Evolutionary conservation across 2,888 invertebrate species (phyloP).

Genomic region (Beris morrisii): DNA sequence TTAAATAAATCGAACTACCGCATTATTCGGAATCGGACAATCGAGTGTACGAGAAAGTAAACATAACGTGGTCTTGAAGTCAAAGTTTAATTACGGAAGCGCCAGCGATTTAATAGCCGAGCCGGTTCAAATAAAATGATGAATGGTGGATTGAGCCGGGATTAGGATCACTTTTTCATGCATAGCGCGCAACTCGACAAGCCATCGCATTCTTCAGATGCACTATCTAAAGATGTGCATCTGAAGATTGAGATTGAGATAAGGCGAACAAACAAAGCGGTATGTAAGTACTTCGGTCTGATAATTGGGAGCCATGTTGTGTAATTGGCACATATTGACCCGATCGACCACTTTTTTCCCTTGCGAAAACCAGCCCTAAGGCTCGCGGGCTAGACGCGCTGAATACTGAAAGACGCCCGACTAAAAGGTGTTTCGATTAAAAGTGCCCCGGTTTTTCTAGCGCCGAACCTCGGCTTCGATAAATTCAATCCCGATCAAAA

Average conservation of each 20-base stretch:
- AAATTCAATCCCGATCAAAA: constrained; percentile 23
- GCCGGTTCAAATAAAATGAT: constrained; percentile 16
- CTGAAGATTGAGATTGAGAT: constrained; percentile 10
- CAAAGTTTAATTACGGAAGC: constrained; percentile 2
- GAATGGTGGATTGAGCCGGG: neutral
- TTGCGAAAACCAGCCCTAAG: constrained; percentile 8
- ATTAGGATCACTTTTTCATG: neutral
- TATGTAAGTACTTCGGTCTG: neutral
- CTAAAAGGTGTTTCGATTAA: constrained; percentile 25
- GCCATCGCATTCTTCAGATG: neutral
- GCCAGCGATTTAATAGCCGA: constrained; percentile 6
- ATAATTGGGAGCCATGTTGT: constrained; percentile 23
- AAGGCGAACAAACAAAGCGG: constrained; percentile 14
- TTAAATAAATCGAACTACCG: no score
- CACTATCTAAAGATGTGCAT: constrained; percentile 1
- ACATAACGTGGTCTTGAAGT: neutral
- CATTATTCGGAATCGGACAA: no score
- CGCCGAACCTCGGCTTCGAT: constrained; percentile 2
- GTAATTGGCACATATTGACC: constrained; percentile 24
- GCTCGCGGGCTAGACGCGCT: neutral
- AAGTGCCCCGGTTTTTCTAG: constrained; percentile 1
- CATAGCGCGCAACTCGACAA: neutral
- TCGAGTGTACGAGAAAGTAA: no score
- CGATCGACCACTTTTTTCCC: constrained; percentile 11
- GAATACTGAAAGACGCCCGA: neutral